Evolutionary conservation across 1,140 invertebrate species (phyloP).

Genomic region (Papilio helenus): DNA sequence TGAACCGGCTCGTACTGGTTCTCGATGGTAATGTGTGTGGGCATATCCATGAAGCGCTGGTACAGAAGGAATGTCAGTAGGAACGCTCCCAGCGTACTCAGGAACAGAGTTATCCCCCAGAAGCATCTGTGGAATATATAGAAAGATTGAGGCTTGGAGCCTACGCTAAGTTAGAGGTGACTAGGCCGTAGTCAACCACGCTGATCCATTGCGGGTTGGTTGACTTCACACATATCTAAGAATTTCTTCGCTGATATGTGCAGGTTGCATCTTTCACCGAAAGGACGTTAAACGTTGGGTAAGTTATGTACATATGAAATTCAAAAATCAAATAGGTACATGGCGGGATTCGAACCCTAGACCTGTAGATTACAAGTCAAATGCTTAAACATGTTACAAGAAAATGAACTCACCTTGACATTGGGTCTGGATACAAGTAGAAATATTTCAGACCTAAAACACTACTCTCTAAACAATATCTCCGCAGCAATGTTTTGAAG

Average conservation of each 20-base stretch:
- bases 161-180: too few relatives aligned
- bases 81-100: constrained; percentile 45
- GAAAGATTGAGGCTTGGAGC: too few relatives aligned
- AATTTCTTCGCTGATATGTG: too few relatives aligned
- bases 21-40: constrained; percentile 71
- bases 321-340: too few relatives aligned
- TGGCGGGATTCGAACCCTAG: too few relatives aligned
- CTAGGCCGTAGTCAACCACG: too few relatives aligned
- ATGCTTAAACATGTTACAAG: neutral
- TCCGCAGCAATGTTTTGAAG: constrained; percentile 50
- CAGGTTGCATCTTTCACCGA: too few relatives aligned
- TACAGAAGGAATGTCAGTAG: constrained; percentile 54
- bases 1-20: constrained; percentile 61
- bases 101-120: constrained; percentile 55
- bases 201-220: too few relatives aligned
- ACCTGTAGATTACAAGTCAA: too few relatives aligned
- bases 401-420: constrained; percentile 58
- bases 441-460: constrained; percentile 70
- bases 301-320: too few relatives aligned
- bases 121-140: constrained; percentile 55
- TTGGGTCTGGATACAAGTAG: constrained; percentile 67
- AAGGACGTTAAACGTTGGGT: too few relatives aligned
- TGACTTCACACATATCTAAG: too few relatives aligned
- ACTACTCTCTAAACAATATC: constrained; percentile 63
- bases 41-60: constrained; percentile 63